Evolutionary conservation across 2,113 vertebrate genomes (phyloP), one percentile per base, ranked within the genome.

Genomic region (Okapia johnstoni): DNA sequence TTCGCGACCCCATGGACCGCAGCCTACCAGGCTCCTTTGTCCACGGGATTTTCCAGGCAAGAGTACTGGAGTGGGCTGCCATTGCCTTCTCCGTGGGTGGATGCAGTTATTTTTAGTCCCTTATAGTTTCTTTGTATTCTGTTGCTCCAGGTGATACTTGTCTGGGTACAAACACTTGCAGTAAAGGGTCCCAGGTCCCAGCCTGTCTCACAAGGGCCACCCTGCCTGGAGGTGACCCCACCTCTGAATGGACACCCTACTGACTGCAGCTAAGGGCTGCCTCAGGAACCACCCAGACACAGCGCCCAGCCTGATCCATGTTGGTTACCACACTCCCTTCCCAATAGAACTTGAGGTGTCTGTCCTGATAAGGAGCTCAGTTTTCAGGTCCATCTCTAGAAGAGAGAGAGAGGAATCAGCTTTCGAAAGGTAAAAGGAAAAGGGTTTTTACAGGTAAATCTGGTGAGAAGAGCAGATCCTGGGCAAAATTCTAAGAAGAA

Each of bases 61-160:
- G n/a, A n/a, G n/a, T n/a, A n/a, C n/a, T n/a, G n/a, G n/a, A n/a
- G n/a, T n/a, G n/a, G n/a, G n/a, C n/a, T n/a, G n/a, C n/a, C n/a
- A n/a, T n/a, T n/a, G n/a, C n/a, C n/a, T n/a, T n/a, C n/a, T n/a
- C 33, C 48, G 0, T 23, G 19, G 30, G 3, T 2, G 19, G 33
- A 13, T 54, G 50, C 6, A n/a, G 30, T 83, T 54, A 54, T 36
- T 54, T 83, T 83, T 83, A 54, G 79, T 54, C 12, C 79, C 11
- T 54, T 15, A 36, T 36, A 28, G 33, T 54, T 54, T 54, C 19
- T 83, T 54, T 83, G 46, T 54, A 54, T 54, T 83, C 50, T 25
- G 19, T 25, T 54, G 30, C 79, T 21, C 77, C 30, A 52, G 50
- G 50, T 14, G 79, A n/a, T n/a, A 36, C 36, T 83, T 83, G 52